A percentile compares a stretch with the other conserved stretches of the same genome.
Evolutionary conservation across 2,888 invertebrate species (phyloP).

Genomic region (Acanthosoma haemorrhoidale): DNA sequence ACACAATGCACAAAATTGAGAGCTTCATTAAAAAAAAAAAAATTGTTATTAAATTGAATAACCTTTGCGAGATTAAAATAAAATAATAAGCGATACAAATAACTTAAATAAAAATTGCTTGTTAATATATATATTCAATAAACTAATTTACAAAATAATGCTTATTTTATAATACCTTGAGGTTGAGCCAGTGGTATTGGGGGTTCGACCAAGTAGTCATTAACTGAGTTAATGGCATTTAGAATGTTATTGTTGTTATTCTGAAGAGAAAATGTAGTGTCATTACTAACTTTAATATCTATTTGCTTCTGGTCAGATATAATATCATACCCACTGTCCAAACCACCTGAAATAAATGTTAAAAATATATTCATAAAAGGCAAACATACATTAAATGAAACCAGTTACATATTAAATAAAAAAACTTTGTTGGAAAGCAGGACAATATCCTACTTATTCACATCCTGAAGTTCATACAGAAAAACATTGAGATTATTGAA

Average conservation of each 20-base stretch:
- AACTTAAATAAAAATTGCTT: no score
- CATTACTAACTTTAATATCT: constrained; percentile 33
- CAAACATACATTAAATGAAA: no score
- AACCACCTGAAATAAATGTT: constrained; percentile 34
- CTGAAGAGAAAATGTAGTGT: constrained; percentile 35
- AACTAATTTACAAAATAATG: no score
- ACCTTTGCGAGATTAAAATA: no score
- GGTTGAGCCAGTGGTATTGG: constrained; percentile 32
- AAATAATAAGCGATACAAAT: no score
- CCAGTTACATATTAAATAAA: no score
- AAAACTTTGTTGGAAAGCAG: neutral
- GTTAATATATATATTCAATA: no score
- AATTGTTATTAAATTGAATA: no score
- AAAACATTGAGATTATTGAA: neutral
- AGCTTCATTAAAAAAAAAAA: no score
- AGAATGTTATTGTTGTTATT: constrained; percentile 40
- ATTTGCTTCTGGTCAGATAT: constrained; percentile 28
- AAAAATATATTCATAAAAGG: no score
- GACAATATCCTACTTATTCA: neutral
- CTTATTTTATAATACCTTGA: no score
- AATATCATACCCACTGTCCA: constrained; percentile 36
- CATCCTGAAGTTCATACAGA: neutral
- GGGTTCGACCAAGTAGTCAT: constrained; percentile 55
- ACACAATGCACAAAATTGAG: no score
- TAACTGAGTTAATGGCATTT: constrained; percentile 39